A percentile compares a stretch with the other conserved stretches of the same genome.
Evolutionary conservation across 2,113 vertebrate species (phyloP).

Genomic region (Sinocyclocheilus grahami): DNA sequence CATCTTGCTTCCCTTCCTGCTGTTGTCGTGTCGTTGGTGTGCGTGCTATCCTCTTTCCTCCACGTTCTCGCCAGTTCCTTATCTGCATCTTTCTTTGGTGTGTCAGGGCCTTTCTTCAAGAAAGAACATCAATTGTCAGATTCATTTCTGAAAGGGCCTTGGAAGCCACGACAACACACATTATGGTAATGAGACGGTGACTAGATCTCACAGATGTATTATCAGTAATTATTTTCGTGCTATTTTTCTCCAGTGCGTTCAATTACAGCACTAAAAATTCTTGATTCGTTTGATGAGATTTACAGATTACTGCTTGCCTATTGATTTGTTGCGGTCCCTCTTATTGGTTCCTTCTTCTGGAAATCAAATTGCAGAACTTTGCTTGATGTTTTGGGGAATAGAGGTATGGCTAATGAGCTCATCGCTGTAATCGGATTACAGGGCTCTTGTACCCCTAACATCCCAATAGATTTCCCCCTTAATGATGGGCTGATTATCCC

Average conservation of each 20-base stretch:
- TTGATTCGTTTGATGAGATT: slow-evolving; percentile 24
- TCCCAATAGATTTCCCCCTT: slow-evolving; percentile 52
- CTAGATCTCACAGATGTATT: slow-evolving; percentile 39
- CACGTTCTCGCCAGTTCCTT: not conserved
- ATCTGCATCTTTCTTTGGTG: not conserved
- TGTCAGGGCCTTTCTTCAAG: not conserved
- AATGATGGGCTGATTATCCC: slow-evolving; percentile 45
- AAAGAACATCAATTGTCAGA: slow-evolving; percentile 12
- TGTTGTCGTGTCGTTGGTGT: slow-evolving; percentile 11
- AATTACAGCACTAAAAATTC: slow-evolving; percentile 28
- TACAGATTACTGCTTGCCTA: slow-evolving; percentile 1
- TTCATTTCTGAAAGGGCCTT: slow-evolving; percentile 17
- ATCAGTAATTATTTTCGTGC: slow-evolving; percentile 17
- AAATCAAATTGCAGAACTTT: slow-evolving; percentile 22
- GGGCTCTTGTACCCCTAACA: slow-evolving; percentile 43
- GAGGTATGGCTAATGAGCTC: slow-evolving; percentile 52
- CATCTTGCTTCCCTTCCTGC: not conserved
- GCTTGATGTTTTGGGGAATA: slow-evolving; percentile 45
- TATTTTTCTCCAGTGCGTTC: slow-evolving; percentile 24
- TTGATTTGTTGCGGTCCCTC: slow-evolving; percentile 40
- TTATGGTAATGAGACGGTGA: slow-evolving; percentile 44
- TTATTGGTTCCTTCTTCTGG: slow-evolving; percentile 6
- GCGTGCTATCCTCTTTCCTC: not conserved
- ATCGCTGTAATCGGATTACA: slow-evolving; percentile 56
- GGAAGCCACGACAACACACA: slow-evolving; percentile 27